Base-by-base conservation (phyloP, 37 sponge, comb jelly and placozoan species). In the Beroe forskalii region DNA sequence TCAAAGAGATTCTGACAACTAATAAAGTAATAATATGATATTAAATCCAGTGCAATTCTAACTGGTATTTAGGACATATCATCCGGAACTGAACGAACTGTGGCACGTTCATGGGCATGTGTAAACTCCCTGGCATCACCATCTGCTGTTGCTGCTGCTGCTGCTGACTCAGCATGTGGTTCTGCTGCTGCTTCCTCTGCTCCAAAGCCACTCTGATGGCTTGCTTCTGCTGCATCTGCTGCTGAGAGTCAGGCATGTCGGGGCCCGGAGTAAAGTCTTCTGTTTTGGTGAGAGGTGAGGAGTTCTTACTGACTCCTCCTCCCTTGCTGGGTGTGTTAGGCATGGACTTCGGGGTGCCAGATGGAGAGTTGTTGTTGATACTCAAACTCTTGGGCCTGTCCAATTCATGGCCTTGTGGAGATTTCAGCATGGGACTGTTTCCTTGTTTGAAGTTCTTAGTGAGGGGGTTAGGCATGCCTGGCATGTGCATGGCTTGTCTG, bases 391-490 rank as follows among this genome's bases (percentile, higher is more conserved):
- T 80, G n/a, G 86, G 86, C 8, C 86, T 32, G 14, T 80, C 86
- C 55, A 80, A 19, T 35, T 80, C 86, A 4, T 42, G 38, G 1
- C 40, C 37, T 69, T 69, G 72, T 8, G 86, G 86, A 42, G 86
- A 80, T 27, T 80, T 80, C 38, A 80, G 55, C 14, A 80, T 32
- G 0, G 86, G 48, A 30, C 86, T 80, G 43, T 80, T 80, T 3
- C 86, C 55, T 24, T 43, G 86, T 44, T 80, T 80, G 86, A 80
- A 80, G 72, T 69, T 69, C 86, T 80, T 80, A n/a, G 44, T 43
- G 12, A 41, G 25, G 30, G 86, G 86, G 48, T 44, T 80, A 9
- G 25, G 55, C 72, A 69, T 69, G 4, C 86, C 86, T 9, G 86
- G 44, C 44, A 80, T 41, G 40, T 80, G 86, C 9, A 44, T n/a